phyloP scores from a whole-genome alignment of 2,113 vertebrate species.

The Oceanites oceanicus region DNA sequence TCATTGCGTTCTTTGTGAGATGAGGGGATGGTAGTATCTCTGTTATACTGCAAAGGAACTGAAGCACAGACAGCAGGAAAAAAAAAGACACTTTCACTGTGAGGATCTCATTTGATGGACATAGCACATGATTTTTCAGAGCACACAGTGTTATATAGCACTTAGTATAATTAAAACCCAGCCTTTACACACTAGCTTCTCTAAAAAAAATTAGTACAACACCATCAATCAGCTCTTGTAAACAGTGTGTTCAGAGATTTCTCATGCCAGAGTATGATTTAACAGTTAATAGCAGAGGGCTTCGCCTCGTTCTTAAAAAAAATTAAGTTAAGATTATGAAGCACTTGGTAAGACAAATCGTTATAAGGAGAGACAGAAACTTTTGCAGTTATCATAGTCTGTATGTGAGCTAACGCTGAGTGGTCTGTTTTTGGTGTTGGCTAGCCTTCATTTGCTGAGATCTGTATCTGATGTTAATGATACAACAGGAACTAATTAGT shows the following conservation, averaged over 20 bases:
- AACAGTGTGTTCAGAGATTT: background rate
- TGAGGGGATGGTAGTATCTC: background rate
- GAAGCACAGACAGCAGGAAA: background rate
- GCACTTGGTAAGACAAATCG: background rate
- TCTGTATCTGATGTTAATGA: background rate
- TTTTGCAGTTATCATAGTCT: background rate
- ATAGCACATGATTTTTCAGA: background rate
- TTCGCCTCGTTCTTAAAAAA: background rate
- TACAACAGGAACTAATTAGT: conserved; percentile 10
- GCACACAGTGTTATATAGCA: background rate
- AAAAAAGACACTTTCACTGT: background rate
- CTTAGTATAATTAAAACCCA: background rate
- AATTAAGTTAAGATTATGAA: background rate
- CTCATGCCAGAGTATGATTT: background rate
- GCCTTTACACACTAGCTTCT: background rate
- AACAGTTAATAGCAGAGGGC: background rate
- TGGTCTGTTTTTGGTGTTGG: background rate
- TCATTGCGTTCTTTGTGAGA: background rate
- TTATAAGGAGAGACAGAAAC: background rate
- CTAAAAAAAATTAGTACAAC: background rate
- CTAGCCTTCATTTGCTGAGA: background rate
- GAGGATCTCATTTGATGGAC: background rate
- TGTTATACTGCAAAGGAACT: background rate
- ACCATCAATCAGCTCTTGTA: background rate
- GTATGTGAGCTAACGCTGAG: background rate